phyloP scores from a whole-genome alignment of 2,888 invertebrate species.

The Tachystola acroxantha region DNA sequence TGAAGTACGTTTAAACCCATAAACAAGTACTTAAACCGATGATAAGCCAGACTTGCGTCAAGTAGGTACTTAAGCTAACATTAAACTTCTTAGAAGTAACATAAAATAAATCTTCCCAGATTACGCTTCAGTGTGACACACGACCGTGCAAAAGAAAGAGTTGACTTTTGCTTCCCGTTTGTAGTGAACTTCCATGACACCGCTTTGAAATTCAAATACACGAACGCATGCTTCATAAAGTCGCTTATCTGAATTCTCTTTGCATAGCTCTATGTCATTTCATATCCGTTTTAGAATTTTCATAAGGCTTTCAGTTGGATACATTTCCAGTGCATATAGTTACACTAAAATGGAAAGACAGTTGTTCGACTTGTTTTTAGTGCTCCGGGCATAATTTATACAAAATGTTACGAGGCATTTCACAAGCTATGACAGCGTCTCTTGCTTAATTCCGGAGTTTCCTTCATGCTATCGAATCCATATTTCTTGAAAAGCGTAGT shows the following conservation, averaged over 20 bases:
- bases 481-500: too few relatives aligned
- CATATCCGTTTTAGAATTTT: constrained; percentile 13
- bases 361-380: too few relatives aligned
- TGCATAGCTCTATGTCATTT: constrained; percentile 12
- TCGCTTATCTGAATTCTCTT: constrained; percentile 34
- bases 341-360: background rate
- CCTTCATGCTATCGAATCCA: too few relatives aligned
- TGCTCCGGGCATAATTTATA: too few relatives aligned
- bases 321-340: too few relatives aligned
- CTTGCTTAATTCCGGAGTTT: too few relatives aligned
- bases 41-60: too few relatives aligned
- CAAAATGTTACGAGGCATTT: too few relatives aligned
- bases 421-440: too few relatives aligned
- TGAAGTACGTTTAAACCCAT: too few relatives aligned
- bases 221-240: constrained; percentile 32
- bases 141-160: constrained; percentile 18
- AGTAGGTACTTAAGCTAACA: too few relatives aligned
- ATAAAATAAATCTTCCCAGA: background rate
- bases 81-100: background rate
- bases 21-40: too few relatives aligned
- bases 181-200: constrained; percentile 12
- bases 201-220: constrained; percentile 39
- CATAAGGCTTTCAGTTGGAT: constrained; percentile 10
- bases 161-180: constrained; percentile 18
- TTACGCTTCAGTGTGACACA: constrained; percentile 12